Evolutionary conservation across 2,113 vertebrate species (phyloP).

Genomic region (Ammodytes marinus): DNA sequence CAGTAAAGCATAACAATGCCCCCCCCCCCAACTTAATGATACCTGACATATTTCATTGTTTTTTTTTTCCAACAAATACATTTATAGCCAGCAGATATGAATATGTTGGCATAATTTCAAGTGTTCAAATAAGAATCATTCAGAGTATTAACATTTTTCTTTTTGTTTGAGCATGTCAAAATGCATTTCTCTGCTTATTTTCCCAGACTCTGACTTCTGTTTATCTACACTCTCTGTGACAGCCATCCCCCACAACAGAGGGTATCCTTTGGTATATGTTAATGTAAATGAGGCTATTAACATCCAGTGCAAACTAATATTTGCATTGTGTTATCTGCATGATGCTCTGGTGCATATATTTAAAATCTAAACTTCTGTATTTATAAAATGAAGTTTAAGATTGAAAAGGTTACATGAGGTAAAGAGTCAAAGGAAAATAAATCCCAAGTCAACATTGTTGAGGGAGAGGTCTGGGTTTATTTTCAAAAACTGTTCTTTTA

Average conservation of each 20-base stretch:
- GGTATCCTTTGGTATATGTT: not conserved
- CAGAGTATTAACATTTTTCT: not conserved
- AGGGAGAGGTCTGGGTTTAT: no score
- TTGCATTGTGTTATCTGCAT: not conserved
- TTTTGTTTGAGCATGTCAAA: not conserved
- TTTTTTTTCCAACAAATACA: no score
- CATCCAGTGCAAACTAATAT: no score
- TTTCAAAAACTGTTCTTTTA: not conserved
- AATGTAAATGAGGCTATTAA: no score
- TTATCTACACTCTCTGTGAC: not conserved
- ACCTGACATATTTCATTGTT: not conserved
- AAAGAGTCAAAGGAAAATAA: not conserved
- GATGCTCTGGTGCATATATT: not conserved
- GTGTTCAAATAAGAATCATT: not conserved
- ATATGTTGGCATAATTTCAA: not conserved
- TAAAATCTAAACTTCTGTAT: not conserved
- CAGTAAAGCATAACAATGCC: no score
- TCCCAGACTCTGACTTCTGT: not conserved
- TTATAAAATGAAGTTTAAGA: not conserved
- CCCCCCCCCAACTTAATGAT: no score
- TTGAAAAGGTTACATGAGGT: not conserved
- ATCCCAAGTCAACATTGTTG: no score
- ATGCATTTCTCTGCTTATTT: not conserved
- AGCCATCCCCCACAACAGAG: not conserved
- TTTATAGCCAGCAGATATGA: slow-evolving; percentile 4